Base-by-base conservation (phyloP, 2,113 vertebrate species). In the Macaca nemestrina region DNA sequence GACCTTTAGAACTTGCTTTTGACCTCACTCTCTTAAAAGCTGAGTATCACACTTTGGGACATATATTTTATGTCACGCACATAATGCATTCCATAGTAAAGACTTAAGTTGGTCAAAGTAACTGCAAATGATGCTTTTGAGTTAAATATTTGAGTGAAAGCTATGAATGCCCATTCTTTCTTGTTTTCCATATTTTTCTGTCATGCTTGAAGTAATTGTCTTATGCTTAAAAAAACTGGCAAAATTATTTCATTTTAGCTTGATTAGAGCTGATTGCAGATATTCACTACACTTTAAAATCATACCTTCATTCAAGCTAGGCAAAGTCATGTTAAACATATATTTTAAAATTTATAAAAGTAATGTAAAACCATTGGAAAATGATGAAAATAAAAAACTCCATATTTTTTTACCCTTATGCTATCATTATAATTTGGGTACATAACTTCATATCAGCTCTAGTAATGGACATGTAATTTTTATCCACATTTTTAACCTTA, bases 1-100 rank as follows among this genome's bases (percentile, higher is more conserved):
- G 95, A 59, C 95, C 88, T 95, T 83, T 76, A 64, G 72, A 90
- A 67, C 81, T 88, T 14, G 61, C 83, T 87, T 94, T 92, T 96
- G 92, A 89, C 95, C 84, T 94, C 48, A 48, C 38, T 72, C 55
- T 72, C 35, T 67, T 93, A 13, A 48, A 76, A 55, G 86, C 92
- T 75, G 68, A 90, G 73, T 55, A 6, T 50, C 61, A 61, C 0
- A 17, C 82, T 93, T 73, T 43, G 70, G 55, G 75, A 0, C 12
- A 45, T 81, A 9, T n/a, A 35, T 64, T 45, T 82, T 88, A 27
- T 79, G 75, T 30, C 83, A 76, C 55, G 50, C 35, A 59, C 40
- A 61, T n/a, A 45, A n/a, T 82, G 93, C 83, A 82, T 96, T 95
- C 96, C 59, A 85, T 38, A 67, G 81, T 25, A 50, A 70, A 82